These are phyloP conservation scores for Megatriorchis doriae DNA, from an alignment of 2,113 vertebrate genomes.

Conservation along the genomic window DNA sequence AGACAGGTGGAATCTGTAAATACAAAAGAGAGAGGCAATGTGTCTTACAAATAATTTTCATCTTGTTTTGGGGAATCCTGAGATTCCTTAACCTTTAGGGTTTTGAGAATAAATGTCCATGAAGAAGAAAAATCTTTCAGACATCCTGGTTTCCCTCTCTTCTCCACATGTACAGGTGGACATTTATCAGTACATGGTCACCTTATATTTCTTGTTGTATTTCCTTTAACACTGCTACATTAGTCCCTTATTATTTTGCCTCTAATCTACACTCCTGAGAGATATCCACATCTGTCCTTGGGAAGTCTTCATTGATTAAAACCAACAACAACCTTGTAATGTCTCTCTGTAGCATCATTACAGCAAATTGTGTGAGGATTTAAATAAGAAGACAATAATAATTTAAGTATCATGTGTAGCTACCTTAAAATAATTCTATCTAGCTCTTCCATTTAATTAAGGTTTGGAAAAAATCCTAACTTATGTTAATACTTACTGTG, in stretches of 20 bases:
- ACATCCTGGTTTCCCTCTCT: neutral
- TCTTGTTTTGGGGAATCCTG: neutral
- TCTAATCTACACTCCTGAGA: neutral
- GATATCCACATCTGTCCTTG: neutral
- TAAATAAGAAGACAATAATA: neutral
- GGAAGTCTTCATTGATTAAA: neutral
- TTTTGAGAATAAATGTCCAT: neutral
- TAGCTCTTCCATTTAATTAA: neutral
- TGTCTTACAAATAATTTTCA: neutral
- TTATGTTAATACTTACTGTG: neutral
- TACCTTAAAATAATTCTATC: neutral
- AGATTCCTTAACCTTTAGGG: neutral
- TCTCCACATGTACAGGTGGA: neutral
- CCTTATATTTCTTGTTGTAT: neutral
- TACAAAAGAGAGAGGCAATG: neutral
- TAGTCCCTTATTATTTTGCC: neutral
- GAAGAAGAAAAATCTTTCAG: neutral
- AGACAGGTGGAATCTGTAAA: neutral
- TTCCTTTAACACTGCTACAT: neutral
- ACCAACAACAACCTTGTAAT: neutral
- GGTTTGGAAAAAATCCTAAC: neutral
- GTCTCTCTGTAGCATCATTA: neutral
- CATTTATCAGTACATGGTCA: neutral
- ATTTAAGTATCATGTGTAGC: neutral
- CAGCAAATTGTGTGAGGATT: neutral